These are phyloP conservation scores for Eriosoma lanigerum DNA, from an alignment of 1,140 invertebrate genomes.

Conservation along the genomic window DNA sequence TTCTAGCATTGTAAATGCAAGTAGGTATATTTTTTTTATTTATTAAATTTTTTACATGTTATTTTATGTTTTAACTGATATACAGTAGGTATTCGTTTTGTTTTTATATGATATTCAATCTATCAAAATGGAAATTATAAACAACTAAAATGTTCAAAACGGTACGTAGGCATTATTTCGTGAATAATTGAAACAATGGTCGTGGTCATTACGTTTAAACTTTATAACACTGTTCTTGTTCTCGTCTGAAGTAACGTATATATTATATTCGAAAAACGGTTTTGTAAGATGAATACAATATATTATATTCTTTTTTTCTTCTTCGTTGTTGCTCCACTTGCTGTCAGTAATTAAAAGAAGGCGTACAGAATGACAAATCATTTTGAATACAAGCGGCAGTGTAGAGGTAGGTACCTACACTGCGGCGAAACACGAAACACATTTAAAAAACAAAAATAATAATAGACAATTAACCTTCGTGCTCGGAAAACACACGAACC, in stretches of 20 bases:
- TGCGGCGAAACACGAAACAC: neutral
- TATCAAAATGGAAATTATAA: slow-evolving; percentile 7
- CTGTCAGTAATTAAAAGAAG: slow-evolving; percentile 25
- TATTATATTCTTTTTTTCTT: neutral
- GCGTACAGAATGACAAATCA: slow-evolving; percentile 32
- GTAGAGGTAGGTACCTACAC: neutral
- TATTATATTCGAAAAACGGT: neutral
- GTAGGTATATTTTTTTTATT: no score
- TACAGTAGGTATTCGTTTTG: neutral
- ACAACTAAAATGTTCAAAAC: neutral
- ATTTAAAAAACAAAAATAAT: slow-evolving; percentile 3
- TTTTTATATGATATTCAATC: neutral
- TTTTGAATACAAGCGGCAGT: neutral
- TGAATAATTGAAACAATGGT: neutral
- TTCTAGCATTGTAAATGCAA: no score
- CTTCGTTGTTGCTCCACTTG: neutral
- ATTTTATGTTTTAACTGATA: no score
- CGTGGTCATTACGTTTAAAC: neutral
- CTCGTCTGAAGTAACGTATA: neutral
- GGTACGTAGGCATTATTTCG: neutral
- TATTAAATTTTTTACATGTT: no score
- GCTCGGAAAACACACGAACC: slow-evolving; percentile 31
- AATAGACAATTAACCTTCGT: slow-evolving; percentile 31
- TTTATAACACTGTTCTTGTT: neutral
- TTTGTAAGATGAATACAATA: neutral